Evolutionary conservation across 1,140 invertebrate genomes (phyloP).

Genomic region (Apis mellifera): DNA sequence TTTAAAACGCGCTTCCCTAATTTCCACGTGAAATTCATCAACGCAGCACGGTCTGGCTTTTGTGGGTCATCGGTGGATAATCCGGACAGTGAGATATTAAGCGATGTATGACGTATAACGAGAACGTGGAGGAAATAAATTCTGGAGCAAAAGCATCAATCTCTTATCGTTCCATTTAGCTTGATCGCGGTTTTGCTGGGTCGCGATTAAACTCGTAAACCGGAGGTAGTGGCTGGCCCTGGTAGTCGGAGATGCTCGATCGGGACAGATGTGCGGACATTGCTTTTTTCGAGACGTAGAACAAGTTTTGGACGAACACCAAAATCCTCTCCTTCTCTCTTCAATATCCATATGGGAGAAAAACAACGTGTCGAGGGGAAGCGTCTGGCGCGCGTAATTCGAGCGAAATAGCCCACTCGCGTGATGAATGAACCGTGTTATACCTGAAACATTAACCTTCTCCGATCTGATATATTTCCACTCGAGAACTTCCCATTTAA

Average conservation of each 20-base stretch:
- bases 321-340: slow-evolving; percentile 36
- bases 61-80: background rate
- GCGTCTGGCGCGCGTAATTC: slow-evolving; percentile 21
- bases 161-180: slow-evolving; percentile 28
- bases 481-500: background rate
- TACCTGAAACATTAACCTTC: background rate
- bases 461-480: background rate
- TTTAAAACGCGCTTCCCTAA: background rate
- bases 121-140: slow-evolving; percentile 7
- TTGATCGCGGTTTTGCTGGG: background rate
- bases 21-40: background rate
- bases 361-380: slow-evolving; percentile 12
- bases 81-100: background rate
- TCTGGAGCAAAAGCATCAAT: background rate
- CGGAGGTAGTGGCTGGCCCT: background rate
- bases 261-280: slow-evolving; percentile 39
- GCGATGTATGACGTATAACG: background rate
- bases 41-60: background rate
- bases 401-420: background rate
- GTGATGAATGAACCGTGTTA: slow-evolving; percentile 4
- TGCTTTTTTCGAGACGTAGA: slow-evolving; percentile 37
- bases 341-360: slow-evolving; percentile 12
- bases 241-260: slow-evolving; percentile 34
- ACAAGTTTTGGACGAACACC: slow-evolving; percentile 51
- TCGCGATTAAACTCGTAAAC: slow-evolving; percentile 5